phyloP scores from a whole-genome alignment of 2,888 invertebrate species.

The Pseudococcus viburni region DNA sequence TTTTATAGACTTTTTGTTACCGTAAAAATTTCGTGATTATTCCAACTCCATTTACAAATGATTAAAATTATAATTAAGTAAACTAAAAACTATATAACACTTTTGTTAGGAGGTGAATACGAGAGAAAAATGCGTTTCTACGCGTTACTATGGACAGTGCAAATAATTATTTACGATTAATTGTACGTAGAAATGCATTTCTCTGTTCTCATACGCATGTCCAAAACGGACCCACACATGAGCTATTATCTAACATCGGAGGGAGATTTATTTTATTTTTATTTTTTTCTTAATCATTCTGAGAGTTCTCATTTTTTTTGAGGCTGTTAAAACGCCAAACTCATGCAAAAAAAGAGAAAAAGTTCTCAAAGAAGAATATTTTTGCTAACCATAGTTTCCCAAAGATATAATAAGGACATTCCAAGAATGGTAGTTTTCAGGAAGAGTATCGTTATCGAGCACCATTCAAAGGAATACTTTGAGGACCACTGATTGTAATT shows the following conservation, averaged over 20 bases:
- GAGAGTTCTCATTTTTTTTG: conserved; percentile 13
- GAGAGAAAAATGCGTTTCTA: conserved; percentile 27
- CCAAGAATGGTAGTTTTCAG: background rate
- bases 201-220: background rate
- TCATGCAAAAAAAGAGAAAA: conserved; percentile 11
- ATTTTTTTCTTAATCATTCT: background rate
- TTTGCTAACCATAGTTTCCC: background rate
- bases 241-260: background rate
- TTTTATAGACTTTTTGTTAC: background rate
- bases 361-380: background rate
- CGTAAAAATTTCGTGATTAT: background rate
- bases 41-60: conserved; percentile 15
- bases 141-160: conserved; percentile 11
- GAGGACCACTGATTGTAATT: conserved; percentile 46
- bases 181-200: conserved; percentile 15
- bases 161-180: conserved; percentile 6
- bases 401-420: background rate
- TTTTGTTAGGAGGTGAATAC: background rate
- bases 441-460: background rate
- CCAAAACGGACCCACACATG: background rate
- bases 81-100: background rate
- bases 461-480: background rate
- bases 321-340: background rate
- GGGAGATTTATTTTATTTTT: background rate
- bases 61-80: background rate